These are phyloP conservation scores for Palloptera scutellata DNA, from an alignment of 2,888 invertebrate species.

Conservation along the genomic window DNA sequence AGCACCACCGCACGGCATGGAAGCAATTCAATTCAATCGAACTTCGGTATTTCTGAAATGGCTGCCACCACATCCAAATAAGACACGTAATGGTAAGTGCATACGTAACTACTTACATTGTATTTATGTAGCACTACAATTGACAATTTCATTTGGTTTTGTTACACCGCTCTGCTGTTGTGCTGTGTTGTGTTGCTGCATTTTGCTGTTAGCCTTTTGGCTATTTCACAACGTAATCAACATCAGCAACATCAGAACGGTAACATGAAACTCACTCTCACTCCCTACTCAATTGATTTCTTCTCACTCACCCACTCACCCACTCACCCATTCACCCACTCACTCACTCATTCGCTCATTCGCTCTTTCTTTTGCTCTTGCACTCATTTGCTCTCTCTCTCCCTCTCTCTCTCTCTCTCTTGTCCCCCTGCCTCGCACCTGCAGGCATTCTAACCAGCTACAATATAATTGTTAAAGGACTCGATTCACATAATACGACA, in stretches of 20 bases:
- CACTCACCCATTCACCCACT: background rate
- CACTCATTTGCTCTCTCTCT: too few species aligned
- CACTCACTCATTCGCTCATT: background rate
- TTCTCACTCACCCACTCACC: conserved; percentile 47
- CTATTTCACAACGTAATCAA: background rate
- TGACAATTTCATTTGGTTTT: background rate
- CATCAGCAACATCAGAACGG: too few species aligned
- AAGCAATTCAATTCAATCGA: conserved; percentile 82
- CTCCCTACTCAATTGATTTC: conserved; percentile 20
- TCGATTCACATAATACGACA: conserved; percentile 67
- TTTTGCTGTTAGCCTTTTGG: conserved; percentile 17
- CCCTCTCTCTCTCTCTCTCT: conserved; percentile 10
- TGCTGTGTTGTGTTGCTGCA: background rate
- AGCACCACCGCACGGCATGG: conserved; percentile 83
- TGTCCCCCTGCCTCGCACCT: conserved; percentile 9
- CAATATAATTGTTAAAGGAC: conserved; percentile 73
- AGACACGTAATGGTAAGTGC: conserved; percentile 76
- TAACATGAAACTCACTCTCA: too few species aligned
- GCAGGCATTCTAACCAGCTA: conserved; percentile 77
- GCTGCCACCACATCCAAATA: conserved; percentile 77
- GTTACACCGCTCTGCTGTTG: background rate
- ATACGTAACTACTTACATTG: background rate
- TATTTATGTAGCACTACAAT: conserved; percentile 11
- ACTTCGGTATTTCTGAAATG: conserved; percentile 84
- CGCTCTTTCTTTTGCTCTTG: conserved; percentile 13